Evolutionary conservation across 2,888 invertebrate genomes (phyloP).

Genomic region (Unio delphinus): DNA sequence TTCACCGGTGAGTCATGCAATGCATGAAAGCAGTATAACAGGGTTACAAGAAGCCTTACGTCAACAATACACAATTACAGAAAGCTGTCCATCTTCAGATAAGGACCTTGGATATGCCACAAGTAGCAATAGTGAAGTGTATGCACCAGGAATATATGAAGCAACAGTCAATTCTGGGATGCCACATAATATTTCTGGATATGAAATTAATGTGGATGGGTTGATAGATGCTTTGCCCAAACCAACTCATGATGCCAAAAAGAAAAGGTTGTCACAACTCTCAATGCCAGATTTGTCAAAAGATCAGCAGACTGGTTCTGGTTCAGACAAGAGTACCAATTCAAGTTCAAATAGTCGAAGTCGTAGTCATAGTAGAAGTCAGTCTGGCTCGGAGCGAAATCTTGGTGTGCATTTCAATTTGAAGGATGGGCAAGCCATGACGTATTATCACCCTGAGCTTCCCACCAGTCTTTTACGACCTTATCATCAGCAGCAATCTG

Average conservation of each 20-base stretch:
- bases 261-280: conserved; percentile 64
- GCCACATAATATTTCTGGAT: conserved; percentile 34
- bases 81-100: conserved; percentile 61
- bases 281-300: conserved; percentile 70
- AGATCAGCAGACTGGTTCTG: conserved; percentile 35
- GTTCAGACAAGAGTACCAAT: conserved; percentile 42
- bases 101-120: conserved; percentile 65
- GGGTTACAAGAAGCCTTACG: conserved; percentile 58
- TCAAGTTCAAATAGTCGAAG: conserved; percentile 37
- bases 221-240: conserved; percentile 49
- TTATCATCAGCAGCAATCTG: conserved; percentile 12
- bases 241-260: conserved; percentile 54
- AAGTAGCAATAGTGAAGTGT: conserved; percentile 63
- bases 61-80: conserved; percentile 60
- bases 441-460: conserved; percentile 35
- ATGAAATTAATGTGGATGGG: conserved; percentile 56
- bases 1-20: conserved; percentile 59
- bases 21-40: conserved; percentile 55
- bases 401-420: conserved; percentile 55
- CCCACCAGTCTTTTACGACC: conserved; percentile 37
- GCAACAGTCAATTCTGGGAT: conserved; percentile 26
- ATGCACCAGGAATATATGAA: conserved; percentile 60
- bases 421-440: conserved; percentile 24
- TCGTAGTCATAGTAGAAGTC: conserved; percentile 39
- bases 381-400: conserved; percentile 64